Evolutionary conservation across 2,113 vertebrate species (phyloP).

Genomic region (Saimiri boliviensis): DNA sequence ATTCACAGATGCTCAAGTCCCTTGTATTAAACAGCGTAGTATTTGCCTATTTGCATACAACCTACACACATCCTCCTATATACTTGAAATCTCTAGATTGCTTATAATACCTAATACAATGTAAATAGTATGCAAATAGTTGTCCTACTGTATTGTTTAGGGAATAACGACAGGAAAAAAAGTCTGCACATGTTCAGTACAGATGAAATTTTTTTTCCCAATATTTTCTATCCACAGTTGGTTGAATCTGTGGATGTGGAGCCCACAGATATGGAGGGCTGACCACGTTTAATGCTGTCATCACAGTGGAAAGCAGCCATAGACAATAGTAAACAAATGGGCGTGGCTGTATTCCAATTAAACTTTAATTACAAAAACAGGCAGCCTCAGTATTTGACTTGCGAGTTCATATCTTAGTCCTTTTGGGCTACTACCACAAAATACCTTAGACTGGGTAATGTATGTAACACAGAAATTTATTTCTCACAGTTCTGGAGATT

Average conservation of each 20-base stretch:
- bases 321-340: not conserved
- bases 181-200: not conserved
- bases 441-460: not conserved
- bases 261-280: not conserved
- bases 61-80: not conserved
- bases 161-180: not conserved
- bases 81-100: not conserved
- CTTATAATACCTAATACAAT: not conserved
- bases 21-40: not conserved
- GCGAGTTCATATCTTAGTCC: not conserved
- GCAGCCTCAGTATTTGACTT: not conserved
- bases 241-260: not conserved
- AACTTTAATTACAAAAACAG: conserved; percentile 34
- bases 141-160: not conserved
- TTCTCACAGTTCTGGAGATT: not conserved
- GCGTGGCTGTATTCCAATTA: not conserved
- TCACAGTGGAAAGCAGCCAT: not conserved
- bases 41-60: not conserved
- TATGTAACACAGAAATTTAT: not conserved
- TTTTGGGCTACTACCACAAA: not conserved
- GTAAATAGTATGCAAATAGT: not conserved
- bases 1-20: not conserved
- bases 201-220: not conserved
- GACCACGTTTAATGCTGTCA: not conserved
- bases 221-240: not conserved